Evolutionary conservation across 2,113 vertebrate species (phyloP).

Genomic region (Stigmatopora nigra): DNA sequence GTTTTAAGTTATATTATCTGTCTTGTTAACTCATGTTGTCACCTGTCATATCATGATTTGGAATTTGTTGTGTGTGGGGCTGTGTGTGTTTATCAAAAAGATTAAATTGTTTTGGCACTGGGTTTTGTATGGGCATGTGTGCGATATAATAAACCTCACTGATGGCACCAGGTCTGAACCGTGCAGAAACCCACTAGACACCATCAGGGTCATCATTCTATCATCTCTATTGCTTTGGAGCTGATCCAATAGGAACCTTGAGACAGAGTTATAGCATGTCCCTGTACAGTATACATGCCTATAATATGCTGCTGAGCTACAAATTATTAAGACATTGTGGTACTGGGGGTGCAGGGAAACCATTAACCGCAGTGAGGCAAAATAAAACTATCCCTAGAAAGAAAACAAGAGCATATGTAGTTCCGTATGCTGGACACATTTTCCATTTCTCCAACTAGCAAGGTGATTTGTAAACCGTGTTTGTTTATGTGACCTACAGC

Average conservation of each 20-base stretch:
- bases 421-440: not conserved
- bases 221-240: slow-evolving; percentile 26
- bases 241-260: slow-evolving; percentile 26
- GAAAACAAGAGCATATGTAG: too few relatives aligned
- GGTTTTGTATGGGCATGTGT: slow-evolving; percentile 4
- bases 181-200: slow-evolving; percentile 7
- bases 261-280: slow-evolving; percentile 36
- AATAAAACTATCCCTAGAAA: not conserved
- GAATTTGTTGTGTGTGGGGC: not conserved
- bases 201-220: slow-evolving; percentile 30
- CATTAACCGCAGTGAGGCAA: not conserved
- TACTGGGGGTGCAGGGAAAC: not conserved
- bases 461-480: not conserved
- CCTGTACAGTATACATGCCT: slow-evolving; percentile 10
- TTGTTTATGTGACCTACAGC: not conserved
- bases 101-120: slow-evolving; percentile 16
- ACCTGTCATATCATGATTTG: slow-evolving; percentile 5
- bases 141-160: slow-evolving; percentile 26
- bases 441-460: not conserved
- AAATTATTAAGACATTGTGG: slow-evolving; percentile 15
- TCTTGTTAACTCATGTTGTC: not conserved
- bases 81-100: not conserved
- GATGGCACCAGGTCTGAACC: slow-evolving; percentile 11
- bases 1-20: not conserved
- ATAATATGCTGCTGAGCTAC: slow-evolving; percentile 34